Conservation (phyloP, 1,140 invertebrate species). For the Sinonovacula constricta region DNA sequence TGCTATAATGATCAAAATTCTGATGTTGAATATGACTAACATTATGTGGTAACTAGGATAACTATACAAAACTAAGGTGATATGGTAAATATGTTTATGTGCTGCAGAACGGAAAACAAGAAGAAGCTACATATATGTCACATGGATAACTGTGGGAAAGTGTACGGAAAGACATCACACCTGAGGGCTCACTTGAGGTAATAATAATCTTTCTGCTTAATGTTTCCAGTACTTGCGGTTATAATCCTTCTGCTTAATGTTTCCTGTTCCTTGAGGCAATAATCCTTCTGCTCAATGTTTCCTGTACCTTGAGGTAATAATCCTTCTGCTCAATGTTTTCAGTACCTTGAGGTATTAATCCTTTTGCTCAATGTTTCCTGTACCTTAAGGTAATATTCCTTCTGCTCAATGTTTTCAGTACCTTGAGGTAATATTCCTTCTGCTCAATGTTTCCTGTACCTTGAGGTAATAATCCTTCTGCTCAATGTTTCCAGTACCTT, state of each 20-base stretch:
- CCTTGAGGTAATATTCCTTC: too few species aligned
- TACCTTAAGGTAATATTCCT: too few species aligned
- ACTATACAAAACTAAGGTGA: neutral
- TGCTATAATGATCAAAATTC: neutral
- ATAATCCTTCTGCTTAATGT: neutral
- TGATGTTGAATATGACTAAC: neutral
- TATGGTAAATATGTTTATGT: neutral
- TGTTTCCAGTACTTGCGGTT: neutral
- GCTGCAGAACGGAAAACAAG: constrained; percentile 71
- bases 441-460: too few species aligned
- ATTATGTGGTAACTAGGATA: constrained; percentile 4
- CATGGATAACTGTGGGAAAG: constrained; percentile 96
- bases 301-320: too few species aligned
- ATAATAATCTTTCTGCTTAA: neutral
- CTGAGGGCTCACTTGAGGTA: constrained; percentile 93
- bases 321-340: too few species aligned
- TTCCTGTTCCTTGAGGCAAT: neutral
- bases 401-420: too few species aligned
- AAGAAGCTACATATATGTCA: constrained; percentile 96
- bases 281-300: too few species aligned
- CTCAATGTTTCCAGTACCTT: too few species aligned
- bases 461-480: too few species aligned
- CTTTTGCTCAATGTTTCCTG: too few species aligned
- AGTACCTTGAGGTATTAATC: too few species aligned
- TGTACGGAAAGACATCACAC: constrained; percentile 98